phyloP scores from a whole-genome alignment of 2,888 invertebrate species.

The Aradus depressus region DNA sequence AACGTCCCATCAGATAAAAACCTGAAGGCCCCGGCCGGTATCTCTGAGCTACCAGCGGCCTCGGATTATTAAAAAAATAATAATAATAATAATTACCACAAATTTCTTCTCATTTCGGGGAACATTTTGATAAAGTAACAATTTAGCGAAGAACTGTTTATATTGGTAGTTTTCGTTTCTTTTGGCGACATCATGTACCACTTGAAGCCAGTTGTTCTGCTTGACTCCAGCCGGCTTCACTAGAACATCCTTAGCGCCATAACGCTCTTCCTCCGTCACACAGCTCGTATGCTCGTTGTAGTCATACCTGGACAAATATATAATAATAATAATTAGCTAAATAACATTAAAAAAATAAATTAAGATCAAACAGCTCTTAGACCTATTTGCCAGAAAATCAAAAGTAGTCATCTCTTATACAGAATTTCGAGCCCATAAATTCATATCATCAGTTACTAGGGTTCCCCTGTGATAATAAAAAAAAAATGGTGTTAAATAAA shows the following conservation, averaged over 20 bases:
- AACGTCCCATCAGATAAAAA: too few relatives aligned
- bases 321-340: background rate
- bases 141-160: slow-evolving; percentile 8
- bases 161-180: slow-evolving; percentile 14
- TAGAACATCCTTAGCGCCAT: slow-evolving; percentile 24
- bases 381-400: too few relatives aligned
- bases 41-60: too few relatives aligned
- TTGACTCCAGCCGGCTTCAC: slow-evolving; percentile 13
- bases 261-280: slow-evolving; percentile 24
- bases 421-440: too few relatives aligned
- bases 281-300: slow-evolving; percentile 24
- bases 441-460: too few relatives aligned
- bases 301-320: slow-evolving; percentile 21
- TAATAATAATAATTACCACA: slow-evolving; percentile 18
- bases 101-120: slow-evolving; percentile 24
- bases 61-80: too few relatives aligned
- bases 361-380: background rate
- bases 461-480: too few relatives aligned
- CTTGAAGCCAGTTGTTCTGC: slow-evolving; percentile 21
- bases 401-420: too few relatives aligned
- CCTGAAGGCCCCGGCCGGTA: too few relatives aligned
- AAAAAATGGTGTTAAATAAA: too few relatives aligned
- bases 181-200: slow-evolving; percentile 14
- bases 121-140: slow-evolving; percentile 19
- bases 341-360: background rate